These are phyloP conservation scores for Numenius phaeopus DNA, from an alignment of 2,797 vertebrate species.

Conservation along the genomic window DNA sequence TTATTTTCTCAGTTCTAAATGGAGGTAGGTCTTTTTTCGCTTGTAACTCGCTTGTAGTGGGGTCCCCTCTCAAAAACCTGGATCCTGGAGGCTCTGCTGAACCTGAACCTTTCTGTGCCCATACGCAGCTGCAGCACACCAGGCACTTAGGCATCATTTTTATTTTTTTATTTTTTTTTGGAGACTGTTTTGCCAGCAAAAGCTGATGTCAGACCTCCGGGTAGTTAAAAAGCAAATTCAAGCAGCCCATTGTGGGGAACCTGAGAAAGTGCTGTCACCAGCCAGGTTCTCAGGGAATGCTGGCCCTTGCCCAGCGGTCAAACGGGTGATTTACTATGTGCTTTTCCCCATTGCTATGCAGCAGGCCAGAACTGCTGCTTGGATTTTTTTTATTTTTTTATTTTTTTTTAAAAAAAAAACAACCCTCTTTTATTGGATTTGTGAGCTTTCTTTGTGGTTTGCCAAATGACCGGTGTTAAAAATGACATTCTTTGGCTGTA, in stretches of 20 bases:
- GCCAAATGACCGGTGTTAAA: background rate
- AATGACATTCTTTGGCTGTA: background rate
- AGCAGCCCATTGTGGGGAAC: conserved; percentile 9
- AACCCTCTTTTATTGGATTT: background rate
- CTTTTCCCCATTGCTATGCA: conserved; percentile 11
- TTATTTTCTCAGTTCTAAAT: background rate
- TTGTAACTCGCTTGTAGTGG: fast-evolving
- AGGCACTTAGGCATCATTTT: background rate
- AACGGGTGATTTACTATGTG: background rate
- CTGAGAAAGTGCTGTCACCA: conserved; percentile 3
- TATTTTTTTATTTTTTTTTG: background rate
- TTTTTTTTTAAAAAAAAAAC: background rate
- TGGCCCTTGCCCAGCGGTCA: conserved; percentile 42
- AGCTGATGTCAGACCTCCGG: conserved; percentile 44
- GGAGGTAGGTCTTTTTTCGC: background rate
- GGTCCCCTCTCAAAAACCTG: background rate
- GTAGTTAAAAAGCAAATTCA: conserved; percentile 34
- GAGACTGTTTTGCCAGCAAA: conserved; percentile 37
- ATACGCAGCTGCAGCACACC: background rate
- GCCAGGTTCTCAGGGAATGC: conserved; percentile 52
- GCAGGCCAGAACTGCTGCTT: background rate
- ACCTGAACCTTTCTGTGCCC: background rate
- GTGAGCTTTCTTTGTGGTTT: background rate
- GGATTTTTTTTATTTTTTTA: background rate
- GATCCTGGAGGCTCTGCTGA: background rate